These are phyloP conservation scores for Troides oblongomaculatus DNA, from an alignment of 2,888 invertebrate genomes.

Conservation along the genomic window DNA sequence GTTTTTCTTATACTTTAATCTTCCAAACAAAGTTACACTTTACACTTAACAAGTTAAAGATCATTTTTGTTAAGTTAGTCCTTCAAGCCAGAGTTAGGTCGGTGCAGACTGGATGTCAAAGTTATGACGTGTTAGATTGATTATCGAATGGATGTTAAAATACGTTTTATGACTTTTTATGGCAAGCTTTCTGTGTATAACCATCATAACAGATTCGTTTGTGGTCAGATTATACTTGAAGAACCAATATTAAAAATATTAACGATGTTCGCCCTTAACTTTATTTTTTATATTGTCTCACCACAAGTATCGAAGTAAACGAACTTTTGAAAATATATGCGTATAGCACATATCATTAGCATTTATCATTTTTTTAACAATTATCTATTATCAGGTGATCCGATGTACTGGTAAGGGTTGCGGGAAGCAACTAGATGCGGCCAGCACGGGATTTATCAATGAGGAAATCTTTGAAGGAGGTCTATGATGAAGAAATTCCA, in stretches of 20 bases:
- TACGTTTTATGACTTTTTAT: slow-evolving; percentile 78
- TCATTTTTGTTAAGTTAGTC: slow-evolving; percentile 37
- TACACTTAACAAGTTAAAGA: slow-evolving; percentile 38
- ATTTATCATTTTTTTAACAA: background rate
- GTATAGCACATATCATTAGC: background rate
- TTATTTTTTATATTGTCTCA: slow-evolving; percentile 7
- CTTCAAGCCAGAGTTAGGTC: slow-evolving; percentile 55
- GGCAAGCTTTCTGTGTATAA: slow-evolving; percentile 69
- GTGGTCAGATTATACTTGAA: slow-evolving; percentile 50
- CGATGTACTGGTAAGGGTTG: too few species aligned
- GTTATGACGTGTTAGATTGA: slow-evolving; percentile 81
- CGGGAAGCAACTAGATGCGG: too few species aligned
- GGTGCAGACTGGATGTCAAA: slow-evolving; percentile 76
- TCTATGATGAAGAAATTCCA: too few species aligned
- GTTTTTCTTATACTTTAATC: slow-evolving; percentile 52
- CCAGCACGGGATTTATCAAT: too few species aligned
- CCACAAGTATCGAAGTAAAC: slow-evolving; percentile 7
- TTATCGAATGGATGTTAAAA: slow-evolving; percentile 81
- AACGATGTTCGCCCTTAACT: slow-evolving; percentile 22
- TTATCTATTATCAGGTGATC: too few species aligned
- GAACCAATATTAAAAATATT: slow-evolving; percentile 26
- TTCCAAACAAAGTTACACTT: slow-evolving; percentile 36
- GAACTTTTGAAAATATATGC: background rate
- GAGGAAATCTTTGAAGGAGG: too few species aligned
- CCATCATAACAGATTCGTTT: slow-evolving; percentile 68